Percentiles rank a stretch among this genome's conserved stretches.
Conservation (phyloP, 2,888 invertebrate species). For the Tipula unca region DNA sequence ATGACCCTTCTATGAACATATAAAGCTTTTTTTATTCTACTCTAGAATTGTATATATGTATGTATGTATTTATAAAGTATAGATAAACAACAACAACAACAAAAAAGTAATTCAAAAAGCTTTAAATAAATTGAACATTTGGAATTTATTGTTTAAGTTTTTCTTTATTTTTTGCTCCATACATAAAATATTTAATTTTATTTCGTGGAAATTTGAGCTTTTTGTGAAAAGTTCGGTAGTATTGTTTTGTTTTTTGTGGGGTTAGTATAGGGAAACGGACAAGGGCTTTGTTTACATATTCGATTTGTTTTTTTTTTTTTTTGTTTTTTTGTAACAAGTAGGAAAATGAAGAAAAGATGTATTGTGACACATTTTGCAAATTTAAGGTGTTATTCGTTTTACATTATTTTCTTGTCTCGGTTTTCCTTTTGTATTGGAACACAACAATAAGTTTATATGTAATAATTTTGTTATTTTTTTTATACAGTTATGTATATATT, state of each 20-base stretch:
- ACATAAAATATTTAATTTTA: neutral
- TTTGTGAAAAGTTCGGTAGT: neutral
- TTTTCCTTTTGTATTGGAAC: neutral
- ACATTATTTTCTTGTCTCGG: neutral
- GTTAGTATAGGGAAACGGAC: neutral
- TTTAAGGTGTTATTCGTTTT: neutral
- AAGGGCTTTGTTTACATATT: neutral
- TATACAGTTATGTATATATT: no score
- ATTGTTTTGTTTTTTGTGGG: neutral
- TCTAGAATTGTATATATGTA: no score
- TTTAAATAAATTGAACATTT: slow-evolving; percentile 14
- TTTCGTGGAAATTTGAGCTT: neutral
- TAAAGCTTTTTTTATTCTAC: neutral
- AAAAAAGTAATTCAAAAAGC: neutral
- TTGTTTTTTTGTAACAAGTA: neutral
- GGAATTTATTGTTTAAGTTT: neutral
- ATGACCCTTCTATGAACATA: neutral
- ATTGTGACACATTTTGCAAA: neutral
- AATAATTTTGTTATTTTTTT: neutral
- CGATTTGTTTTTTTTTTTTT: neutral
- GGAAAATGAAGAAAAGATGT: neutral
- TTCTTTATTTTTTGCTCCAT: neutral
- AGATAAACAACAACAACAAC: neutral
- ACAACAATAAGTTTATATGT: neutral
- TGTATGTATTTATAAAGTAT: no score